Evolutionary conservation across 2,797 vertebrate genomes (phyloP).

Genomic region (Odontamblyopus lacepedii): DNA sequence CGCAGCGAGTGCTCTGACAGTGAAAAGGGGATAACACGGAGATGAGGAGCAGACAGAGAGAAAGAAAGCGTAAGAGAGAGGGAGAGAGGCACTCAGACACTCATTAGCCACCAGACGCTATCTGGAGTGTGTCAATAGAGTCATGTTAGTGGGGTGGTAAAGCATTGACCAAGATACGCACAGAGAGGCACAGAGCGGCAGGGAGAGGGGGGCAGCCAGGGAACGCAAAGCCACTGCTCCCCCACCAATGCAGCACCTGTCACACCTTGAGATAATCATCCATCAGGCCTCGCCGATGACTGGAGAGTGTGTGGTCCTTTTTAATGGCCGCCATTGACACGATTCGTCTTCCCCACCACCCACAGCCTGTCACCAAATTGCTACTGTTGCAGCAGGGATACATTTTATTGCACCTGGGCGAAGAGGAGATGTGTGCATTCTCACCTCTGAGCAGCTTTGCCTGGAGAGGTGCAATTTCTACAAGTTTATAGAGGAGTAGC

Average conservation of each 20-base stretch:
- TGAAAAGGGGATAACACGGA: slow-evolving; percentile 71
- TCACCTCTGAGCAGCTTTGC: slow-evolving; percentile 53
- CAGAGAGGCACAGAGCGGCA: slow-evolving; percentile 61
- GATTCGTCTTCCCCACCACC: slow-evolving; percentile 91
- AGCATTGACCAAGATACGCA: slow-evolving; percentile 82
- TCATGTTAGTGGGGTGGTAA: slow-evolving; percentile 84
- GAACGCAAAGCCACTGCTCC: slow-evolving; percentile 69
- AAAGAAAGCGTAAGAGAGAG: slow-evolving; percentile 59
- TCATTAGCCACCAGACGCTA: slow-evolving; percentile 89
- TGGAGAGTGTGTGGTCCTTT: slow-evolving; percentile 93
- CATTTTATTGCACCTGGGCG: slow-evolving; percentile 72
- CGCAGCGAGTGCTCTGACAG: slow-evolving; percentile 68
- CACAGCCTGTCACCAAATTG: slow-evolving; percentile 88
- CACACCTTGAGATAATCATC: slow-evolving; percentile 96
- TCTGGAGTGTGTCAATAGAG: slow-evolving; percentile 90
- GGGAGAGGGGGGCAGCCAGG: slow-evolving; percentile 39
- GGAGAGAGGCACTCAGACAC: slow-evolving; percentile 81
- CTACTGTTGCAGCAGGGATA: slow-evolving; percentile 72
- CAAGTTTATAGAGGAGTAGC: slow-evolving; percentile 30
- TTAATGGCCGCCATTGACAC: slow-evolving; percentile 94
- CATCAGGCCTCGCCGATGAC: slow-evolving; percentile 89
- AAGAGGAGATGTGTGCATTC: slow-evolving; percentile 64
- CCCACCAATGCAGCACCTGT: slow-evolving; percentile 86
- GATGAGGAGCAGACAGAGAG: slow-evolving; percentile 69
- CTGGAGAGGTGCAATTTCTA: slow-evolving; percentile 40